Base-by-base conservation (phyloP, 2,797 vertebrate genomes). In the Pogoniulus pusillus region DNA sequence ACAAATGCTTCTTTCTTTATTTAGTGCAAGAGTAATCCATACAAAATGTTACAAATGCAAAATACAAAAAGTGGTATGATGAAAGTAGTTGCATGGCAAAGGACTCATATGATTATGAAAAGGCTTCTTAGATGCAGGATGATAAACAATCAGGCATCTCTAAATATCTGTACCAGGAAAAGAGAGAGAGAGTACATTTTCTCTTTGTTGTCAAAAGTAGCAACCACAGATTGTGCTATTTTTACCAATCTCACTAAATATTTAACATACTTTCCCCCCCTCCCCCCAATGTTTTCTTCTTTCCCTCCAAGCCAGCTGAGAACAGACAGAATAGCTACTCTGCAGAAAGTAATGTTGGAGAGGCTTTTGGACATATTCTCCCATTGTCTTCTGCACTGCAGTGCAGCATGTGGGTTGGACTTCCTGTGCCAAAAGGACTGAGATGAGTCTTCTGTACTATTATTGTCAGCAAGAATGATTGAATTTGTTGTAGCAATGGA, bases 1-100 rank as follows among this genome's bases (percentile, higher is more conserved):
- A 79, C 53, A 91, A 94, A 78, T 29, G 20, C 18, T 69, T 51
- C 43, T 87, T 91, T 83, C 74, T 93, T 93, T 47, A 24, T 87
- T 93, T 86, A 87, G 75, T 2, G 5, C 32, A 54, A 80, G 30
- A 49, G 55, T 63, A 87, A 79, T 6, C 4, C 58, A 57, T 32
- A 87, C 6, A 68, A 85, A 93, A 90, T 80, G 86, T 74, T 53
- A 85, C 65, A 94, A 89, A 81, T 20, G 16, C 5, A 66, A 80
- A 79, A 87, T 35, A 76, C 18, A 82, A 81, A 15, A 91, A 89
- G 16, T 16, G 24, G 55, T 4, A 4, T 59, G 45, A 78, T 62
- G 65, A 82, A 88, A 51, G 57, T 16, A 49, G 27, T 45, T 80
- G 57, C 73, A 55, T 7, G 32, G 47, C 62, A 74, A 41, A 68